Percentiles rank a stretch among this genome's conserved stretches.
phyloP scores from a whole-genome alignment of 1,140 invertebrate species.

The Phortica variegata region DNA sequence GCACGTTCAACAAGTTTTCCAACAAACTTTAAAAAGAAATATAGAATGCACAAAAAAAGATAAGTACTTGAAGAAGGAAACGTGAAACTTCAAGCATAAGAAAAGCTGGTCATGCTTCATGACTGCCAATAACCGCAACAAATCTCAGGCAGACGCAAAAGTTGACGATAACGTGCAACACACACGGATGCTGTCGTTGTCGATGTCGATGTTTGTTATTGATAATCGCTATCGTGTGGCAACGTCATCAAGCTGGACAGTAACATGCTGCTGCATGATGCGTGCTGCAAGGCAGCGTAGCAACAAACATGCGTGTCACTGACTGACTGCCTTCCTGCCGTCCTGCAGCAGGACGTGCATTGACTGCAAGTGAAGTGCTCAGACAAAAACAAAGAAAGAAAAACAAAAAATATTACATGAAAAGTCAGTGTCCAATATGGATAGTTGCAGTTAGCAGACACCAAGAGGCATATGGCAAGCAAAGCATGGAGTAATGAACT shows the following conservation, averaged over 20 bases:
- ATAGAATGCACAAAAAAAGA: background rate
- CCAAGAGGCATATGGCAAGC: constrained; percentile 15
- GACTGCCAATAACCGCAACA: constrained; percentile 17
- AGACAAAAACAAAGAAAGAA: too few relatives aligned
- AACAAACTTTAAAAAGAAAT: too few relatives aligned
- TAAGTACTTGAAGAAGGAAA: constrained; percentile 15
- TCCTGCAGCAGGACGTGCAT: constrained; percentile 6
- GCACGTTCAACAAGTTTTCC: too few relatives aligned
- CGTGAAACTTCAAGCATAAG: too few relatives aligned
- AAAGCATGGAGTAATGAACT: constrained; percentile 36
- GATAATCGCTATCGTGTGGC: constrained; percentile 41
- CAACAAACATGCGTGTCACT: background rate
- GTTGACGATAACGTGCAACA: constrained; percentile 12
- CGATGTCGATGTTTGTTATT: constrained; percentile 33
- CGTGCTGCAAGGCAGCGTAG: background rate
- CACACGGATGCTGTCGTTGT: background rate
- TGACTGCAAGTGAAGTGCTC: too few relatives aligned
- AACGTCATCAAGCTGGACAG: constrained; percentile 24
- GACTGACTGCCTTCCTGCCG: background rate
- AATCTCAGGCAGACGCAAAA: constrained; percentile 38
- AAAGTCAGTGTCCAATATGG: constrained; percentile 22
- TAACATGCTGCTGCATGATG: background rate
- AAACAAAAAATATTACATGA: constrained; percentile 24
- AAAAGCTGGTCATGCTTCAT: too few relatives aligned
- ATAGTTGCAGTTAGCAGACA: too few relatives aligned